Percentiles rank a stretch among this genome's conserved stretches.
phyloP scores from a whole-genome alignment of 2,888 invertebrate genomes.

The Hypselothyrea guttata region DNA sequence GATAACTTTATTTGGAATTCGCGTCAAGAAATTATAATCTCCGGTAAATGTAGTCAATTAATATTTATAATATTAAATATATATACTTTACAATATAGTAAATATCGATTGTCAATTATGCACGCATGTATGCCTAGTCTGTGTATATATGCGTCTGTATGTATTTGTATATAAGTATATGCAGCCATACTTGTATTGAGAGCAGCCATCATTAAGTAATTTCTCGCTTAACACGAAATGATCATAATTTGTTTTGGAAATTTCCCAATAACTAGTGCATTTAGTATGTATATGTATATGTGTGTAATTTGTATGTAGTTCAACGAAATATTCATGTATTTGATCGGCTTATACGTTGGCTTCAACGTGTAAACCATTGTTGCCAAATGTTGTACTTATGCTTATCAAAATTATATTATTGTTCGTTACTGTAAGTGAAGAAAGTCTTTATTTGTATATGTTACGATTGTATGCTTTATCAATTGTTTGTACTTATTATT shows the following conservation, averaged over 20 bases:
- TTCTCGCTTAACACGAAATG: background rate
- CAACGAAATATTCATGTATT: slow-evolving; percentile 15
- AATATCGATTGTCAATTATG: slow-evolving; percentile 63
- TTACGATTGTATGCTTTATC: slow-evolving; percentile 8
- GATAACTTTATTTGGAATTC: slow-evolving; percentile 49
- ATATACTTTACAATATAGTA: slow-evolving; percentile 33
- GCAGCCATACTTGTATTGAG: slow-evolving; percentile 15
- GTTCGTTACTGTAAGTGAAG: slow-evolving; percentile 27
- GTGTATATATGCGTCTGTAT: slow-evolving; percentile 20
- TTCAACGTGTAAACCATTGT: slow-evolving; percentile 6
- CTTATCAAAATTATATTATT: slow-evolving; percentile 34
- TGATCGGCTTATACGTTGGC: slow-evolving; percentile 4
- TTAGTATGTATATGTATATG: slow-evolving; percentile 55
- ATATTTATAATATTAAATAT: slow-evolving; percentile 32
- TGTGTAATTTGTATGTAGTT: slow-evolving; percentile 39
- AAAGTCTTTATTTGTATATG: slow-evolving; percentile 30
- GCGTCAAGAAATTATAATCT: slow-evolving; percentile 53
- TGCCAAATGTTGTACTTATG: slow-evolving; percentile 54
- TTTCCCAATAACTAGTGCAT: slow-evolving; percentile 63
- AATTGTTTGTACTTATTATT: slow-evolving; percentile 7
- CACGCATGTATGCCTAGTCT: slow-evolving; percentile 22
- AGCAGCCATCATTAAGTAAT: slow-evolving; percentile 17
- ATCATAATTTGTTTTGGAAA: slow-evolving; percentile 21
- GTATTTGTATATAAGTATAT: slow-evolving; percentile 44
- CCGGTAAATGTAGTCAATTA: slow-evolving; percentile 73